These are phyloP conservation scores for Hyposmocoma kahamanoa DNA, from an alignment of 1,140 invertebrate species.

Conservation along the genomic window DNA sequence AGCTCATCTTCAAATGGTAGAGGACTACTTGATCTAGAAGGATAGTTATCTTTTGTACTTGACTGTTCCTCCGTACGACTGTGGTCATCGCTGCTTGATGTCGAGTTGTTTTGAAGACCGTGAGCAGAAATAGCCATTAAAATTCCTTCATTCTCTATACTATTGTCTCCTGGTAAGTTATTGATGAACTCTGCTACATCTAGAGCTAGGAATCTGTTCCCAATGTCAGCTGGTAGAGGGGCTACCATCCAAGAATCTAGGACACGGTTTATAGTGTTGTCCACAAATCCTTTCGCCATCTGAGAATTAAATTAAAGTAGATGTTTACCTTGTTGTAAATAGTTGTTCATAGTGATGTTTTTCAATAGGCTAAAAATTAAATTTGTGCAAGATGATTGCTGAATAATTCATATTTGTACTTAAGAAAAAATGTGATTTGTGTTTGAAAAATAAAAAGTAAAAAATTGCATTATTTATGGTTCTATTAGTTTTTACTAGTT, in stretches of 20 bases:
- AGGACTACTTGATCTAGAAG: constrained; percentile 36
- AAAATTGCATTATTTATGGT: too few species aligned
- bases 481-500: too few species aligned
- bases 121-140: constrained; percentile 78
- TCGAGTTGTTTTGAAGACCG: constrained; percentile 71
- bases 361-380: too few species aligned
- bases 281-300: constrained; percentile 80
- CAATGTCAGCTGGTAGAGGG: constrained; percentile 53
- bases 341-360: too few species aligned
- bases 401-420: too few species aligned
- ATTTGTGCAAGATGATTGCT: too few species aligned
- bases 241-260: constrained; percentile 77
- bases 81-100: constrained; percentile 22
- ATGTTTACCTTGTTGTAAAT: too few species aligned
- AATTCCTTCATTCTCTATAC: constrained; percentile 79
- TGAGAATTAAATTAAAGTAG: constrained; percentile 31
- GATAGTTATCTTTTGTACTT: constrained; percentile 22
- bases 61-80: constrained; percentile 6
- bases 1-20: constrained; percentile 35
- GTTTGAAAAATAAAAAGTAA: too few species aligned
- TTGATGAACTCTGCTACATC: constrained; percentile 74
- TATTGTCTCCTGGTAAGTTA: constrained; percentile 70
- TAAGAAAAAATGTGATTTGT: too few species aligned
- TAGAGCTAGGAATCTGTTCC: constrained; percentile 49
- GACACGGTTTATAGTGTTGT: constrained; percentile 82